phyloP scores from a whole-genome alignment of 64 coral and sea anemone genomes.

The Actinia equina region DNA sequence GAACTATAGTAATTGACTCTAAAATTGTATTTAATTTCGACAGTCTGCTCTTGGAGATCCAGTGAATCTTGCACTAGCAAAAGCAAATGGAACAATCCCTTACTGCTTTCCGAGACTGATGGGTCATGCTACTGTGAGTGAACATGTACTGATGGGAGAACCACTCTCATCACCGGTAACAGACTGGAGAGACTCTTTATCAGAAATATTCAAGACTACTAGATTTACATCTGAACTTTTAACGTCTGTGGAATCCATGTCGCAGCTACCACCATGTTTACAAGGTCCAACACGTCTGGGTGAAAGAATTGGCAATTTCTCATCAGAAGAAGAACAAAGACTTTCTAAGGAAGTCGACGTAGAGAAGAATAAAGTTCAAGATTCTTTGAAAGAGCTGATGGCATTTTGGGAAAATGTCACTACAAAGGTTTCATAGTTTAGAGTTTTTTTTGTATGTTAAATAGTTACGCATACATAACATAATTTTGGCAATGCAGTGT shows the following conservation, averaged over 20 bases:
- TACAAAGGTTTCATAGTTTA: background rate
- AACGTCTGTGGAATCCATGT: slow-evolving; percentile 75
- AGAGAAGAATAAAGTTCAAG: slow-evolving; percentile 4
- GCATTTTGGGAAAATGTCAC: slow-evolving; percentile 27
- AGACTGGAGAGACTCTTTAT: slow-evolving; percentile 42
- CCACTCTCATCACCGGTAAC: slow-evolving; percentile 41
- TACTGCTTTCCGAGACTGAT: slow-evolving; percentile 85
- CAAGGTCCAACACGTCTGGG: background rate
- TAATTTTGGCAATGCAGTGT: background rate
- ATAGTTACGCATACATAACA: background rate
- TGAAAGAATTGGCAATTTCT: background rate
- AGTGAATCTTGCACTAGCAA: slow-evolving; percentile 49
- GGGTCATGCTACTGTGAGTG: slow-evolving; percentile 65
- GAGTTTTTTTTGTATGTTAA: background rate
- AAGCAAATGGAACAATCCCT: slow-evolving; percentile 72
- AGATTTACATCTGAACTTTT: slow-evolving; percentile 58
- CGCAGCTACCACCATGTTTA: background rate
- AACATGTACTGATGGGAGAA: slow-evolving; percentile 83
- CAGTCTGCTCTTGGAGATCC: slow-evolving; percentile 61
- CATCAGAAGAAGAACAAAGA: background rate
- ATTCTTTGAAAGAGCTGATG: slow-evolving; percentile 24
- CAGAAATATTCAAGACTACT: slow-evolving; percentile 62
- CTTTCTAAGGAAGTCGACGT: background rate
- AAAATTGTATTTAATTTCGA: background rate
- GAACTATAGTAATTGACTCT: no score